Base-by-base conservation (phyloP, 2,113 vertebrate species). In the Megalops atlanticus region DNA sequence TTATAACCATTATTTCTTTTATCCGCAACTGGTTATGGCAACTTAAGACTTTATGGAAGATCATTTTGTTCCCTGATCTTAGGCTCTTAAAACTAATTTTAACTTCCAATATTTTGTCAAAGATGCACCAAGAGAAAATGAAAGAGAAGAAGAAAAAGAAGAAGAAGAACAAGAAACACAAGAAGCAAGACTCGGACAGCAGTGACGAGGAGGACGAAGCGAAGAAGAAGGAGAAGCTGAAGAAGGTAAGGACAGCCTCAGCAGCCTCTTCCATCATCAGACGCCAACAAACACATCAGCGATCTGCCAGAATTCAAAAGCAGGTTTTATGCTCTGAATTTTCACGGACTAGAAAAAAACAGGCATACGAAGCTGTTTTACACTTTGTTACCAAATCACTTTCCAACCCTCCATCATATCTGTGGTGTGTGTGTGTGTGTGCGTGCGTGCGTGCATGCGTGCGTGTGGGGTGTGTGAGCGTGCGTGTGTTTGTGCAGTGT, bases 101-200 rank as follows among this genome's bases (percentile, higher is more conserved):
- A 49, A 74, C 38, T 54, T 8, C 0, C 7, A 15, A 35, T 81
- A 15, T 78, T 52, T 40, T 83, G 74, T 40, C 41, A 49, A 85
- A 99, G 98, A 94, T 99, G 82, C 98, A 99, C 84, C 96, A 95
- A 82, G 97, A 98, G 83, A 99, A 99, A 88, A 93, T 96, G 86
- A 97, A 96, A 80, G 93, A 94, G 4, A 93, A 96, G 54, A 96
- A 96, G 79, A 96, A 96, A 79, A 96, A 96, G 93, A 98, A 97
- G n/a, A 64, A 92, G 84, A 96, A 95, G 49, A 95, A 94, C 86
- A 94, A 91, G 12, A 47, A 75, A 14, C 76, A 77, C 80, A 96
- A 95, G 84, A 98, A 92, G 86, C 95, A 91, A 24, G 91, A 88
- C 83, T 97, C 96, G 2, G 96, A 97, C 68, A 95, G 94, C 85